Evolutionary conservation across 2,888 invertebrate species (phyloP), one percentile per base, ranked within the genome.

Genomic region (Yponomeuta evonymella): DNA sequence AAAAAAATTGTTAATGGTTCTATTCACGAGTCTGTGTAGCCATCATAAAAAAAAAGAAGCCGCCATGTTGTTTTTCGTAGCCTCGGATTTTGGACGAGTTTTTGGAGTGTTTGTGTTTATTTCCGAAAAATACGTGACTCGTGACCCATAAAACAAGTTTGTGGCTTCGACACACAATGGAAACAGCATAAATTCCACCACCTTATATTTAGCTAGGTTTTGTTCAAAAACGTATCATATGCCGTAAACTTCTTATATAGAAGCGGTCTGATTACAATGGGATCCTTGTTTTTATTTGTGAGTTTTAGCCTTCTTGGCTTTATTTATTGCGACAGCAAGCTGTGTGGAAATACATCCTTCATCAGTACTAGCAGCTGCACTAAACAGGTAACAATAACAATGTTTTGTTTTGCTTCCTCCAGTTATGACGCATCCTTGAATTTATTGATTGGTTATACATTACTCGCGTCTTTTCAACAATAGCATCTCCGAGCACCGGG

Each of bases 291-390:
- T 79, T 81, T 77, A 79, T 78, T 83, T 75, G 73, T 82, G 74
- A 75, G 83, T 75, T 72, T 82, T 76, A 81, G 76, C 79, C 76
- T 81, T 73, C 72, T 82, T 48, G 79, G 85, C 70, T 79, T 79
- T 83, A 85, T 80, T 74, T 77, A 76, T 77, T 83, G 83, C 72
- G 75, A 77, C 23, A 75, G 72, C 30, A 76, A 81, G 72, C 74
- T 90, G 72, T 88, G 87, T 75, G 83, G 81, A 68, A 86, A 86
- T 70, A 82, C 80, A 67, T 83, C 81, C 2, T 79, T 82, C 2
- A 69, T 71, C 72, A 78, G 79, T 73, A 78, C 80, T 29, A 80
- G 86, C 29, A 89, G 86, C 77, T 91, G 91, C 75, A 84, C 85
- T 69, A 87, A 84, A 29, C 87, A 89, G 87, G 91, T 90, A 81